Evolutionary conservation across 1,140 invertebrate genomes (phyloP).

Genomic region (Saccostrea glomerata): DNA sequence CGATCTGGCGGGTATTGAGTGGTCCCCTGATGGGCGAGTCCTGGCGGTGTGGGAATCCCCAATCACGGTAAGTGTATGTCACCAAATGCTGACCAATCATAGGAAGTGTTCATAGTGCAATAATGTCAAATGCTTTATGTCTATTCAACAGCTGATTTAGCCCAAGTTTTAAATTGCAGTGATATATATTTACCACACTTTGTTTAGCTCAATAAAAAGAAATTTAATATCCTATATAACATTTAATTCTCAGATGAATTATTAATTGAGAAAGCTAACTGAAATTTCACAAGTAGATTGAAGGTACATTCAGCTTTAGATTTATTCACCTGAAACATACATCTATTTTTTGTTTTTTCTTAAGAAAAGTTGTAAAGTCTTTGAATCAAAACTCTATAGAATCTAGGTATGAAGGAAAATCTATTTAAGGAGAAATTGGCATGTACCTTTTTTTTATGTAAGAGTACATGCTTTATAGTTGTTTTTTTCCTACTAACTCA

Average conservation of each 20-base stretch:
- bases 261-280: too few relatives aligned
- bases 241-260: too few relatives aligned
- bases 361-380: neutral
- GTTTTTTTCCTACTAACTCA: neutral
- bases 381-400: neutral
- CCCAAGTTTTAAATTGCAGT: neutral
- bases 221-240: too few relatives aligned
- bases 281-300: neutral
- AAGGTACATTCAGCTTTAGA: neutral
- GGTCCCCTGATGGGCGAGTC: slow-evolving; percentile 78
- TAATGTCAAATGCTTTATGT: neutral
- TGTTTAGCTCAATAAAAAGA: too few relatives aligned
- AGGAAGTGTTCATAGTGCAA: slow-evolving; percentile 58
- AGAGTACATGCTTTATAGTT: neutral
- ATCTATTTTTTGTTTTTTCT: neutral
- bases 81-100: slow-evolving; percentile 60
- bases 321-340: neutral
- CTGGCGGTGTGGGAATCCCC: slow-evolving; percentile 79
- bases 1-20: slow-evolving; percentile 77
- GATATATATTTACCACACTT: neutral
- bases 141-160: neutral
- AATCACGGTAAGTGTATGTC: slow-evolving; percentile 67
- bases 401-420: neutral
- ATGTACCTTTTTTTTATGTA: neutral
- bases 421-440: neutral